A percentile compares a stretch with the other conserved stretches of the same genome.
phyloP scores from a whole-genome alignment of 2,113 vertebrate species.

The Indicator indicator region DNA sequence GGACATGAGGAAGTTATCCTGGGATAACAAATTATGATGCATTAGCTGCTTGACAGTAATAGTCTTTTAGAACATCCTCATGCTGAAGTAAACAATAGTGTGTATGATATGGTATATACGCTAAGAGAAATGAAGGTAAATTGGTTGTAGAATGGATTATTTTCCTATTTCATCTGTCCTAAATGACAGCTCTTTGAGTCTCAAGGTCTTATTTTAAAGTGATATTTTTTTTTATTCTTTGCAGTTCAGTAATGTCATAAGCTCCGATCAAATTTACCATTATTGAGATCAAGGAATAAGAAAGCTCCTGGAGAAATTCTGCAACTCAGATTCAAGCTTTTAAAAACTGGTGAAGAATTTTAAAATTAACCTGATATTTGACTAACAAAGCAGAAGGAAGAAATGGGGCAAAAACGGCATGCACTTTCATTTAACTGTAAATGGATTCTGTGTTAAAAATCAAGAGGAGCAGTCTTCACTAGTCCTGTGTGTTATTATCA shows the following conservation, averaged over 20 bases:
- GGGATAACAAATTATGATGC: background rate
- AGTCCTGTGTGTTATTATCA: no score
- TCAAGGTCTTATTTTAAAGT: background rate
- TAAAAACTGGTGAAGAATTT: background rate
- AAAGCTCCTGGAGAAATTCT: background rate
- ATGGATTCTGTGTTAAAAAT: no score
- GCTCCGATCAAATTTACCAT: background rate
- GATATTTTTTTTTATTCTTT: background rate
- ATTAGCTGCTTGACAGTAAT: background rate
- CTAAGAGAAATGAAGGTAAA: background rate
- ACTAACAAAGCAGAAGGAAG: no score
- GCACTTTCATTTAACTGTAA: no score
- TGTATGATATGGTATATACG: fast-evolving
- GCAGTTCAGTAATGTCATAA: background rate
- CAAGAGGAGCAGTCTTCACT: no score
- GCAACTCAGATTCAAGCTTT: background rate
- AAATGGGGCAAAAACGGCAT: no score
- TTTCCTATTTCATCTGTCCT: background rate
- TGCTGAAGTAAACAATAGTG: background rate
- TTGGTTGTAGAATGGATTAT: background rate
- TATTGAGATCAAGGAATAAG: background rate
- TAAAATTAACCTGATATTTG: no score
- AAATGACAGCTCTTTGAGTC: background rate
- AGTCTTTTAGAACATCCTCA: background rate
- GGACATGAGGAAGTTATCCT: background rate